Evolutionary conservation across 2,113 vertebrate genomes (phyloP), one percentile per base, ranked within the genome.

Genomic region (Cervus canadensis): DNA sequence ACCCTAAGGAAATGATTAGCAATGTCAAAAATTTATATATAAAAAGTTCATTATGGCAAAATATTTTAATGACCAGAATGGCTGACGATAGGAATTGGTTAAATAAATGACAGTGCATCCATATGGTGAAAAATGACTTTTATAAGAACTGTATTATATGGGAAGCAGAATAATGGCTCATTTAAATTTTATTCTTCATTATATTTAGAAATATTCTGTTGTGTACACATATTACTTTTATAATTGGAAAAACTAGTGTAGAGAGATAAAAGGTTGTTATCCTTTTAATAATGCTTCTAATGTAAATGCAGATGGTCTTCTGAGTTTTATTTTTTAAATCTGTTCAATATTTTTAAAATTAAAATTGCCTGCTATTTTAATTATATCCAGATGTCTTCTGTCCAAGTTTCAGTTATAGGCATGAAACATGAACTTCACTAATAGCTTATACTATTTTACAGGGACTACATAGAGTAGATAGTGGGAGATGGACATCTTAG

Each of bases 141-240:
- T 67, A 36, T 84, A 82, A 96, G 36, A 92, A 94, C 16, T 87
- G 12, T 71, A 74, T 30, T 43, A 50, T 43, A 40, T 33, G 6
- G 45, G 57, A 21, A 50, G 16, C 82, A 74, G 74, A 67, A 76
- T 82, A 78, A 85, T 92, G 30, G 30, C 5, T 92, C 45, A 82
- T 91, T 94, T 94, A 45, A 74, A 88, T 95, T 95, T 86, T 86
- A 94, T 76, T 87, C 33, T 91, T 86, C 43, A 95, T 74, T 16
- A 10, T 79, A 62, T 60, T 28, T 84, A 88, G 76, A 89, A 43
- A 59, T 67, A 40, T 57, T n/a, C 45, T 89, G 16, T 85, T 85
- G 52, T 36, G 54, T 45, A 91, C 11, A 54, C 21, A 21, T 59
- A 28, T 15, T 82, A 57, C 76, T 84, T 96, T 62, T 45, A 36